Base-by-base conservation (phyloP, 2,888 invertebrate genomes). In the Drosophila formosana region DNA sequence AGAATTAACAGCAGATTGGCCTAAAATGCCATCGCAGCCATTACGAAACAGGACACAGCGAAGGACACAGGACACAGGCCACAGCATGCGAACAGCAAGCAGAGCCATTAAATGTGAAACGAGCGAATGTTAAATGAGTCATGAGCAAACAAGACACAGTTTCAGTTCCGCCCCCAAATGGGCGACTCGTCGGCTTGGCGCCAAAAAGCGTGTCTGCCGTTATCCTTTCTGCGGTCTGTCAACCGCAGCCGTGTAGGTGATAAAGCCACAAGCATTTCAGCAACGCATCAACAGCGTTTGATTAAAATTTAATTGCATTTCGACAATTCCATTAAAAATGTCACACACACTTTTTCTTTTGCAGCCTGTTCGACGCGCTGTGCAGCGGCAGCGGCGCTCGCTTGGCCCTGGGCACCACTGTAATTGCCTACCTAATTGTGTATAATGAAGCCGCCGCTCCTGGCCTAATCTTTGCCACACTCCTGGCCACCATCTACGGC, bases 371-470 rank as follows among this genome's bases (percentile, higher is more conserved):
- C 46, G 91, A 92, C 56, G 80, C 89, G 13, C 89, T 92, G 41
- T 90, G 91, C 61, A 88, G 88, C 70, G 93, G 92, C 61, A 91
- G 89, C 65, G 91, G 91, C 18, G 92, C 92, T 32, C 92, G 93
- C 43, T 82, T 92, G 87, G 91, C 91, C 23, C 79, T 93, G 51
- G 93, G 93, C 51, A 88, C 92, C 34, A 84, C 92, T 37, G 89
- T 93, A 23, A 78, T 93, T 57, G 87, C 90, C 64, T 91, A 90
- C 73, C 74, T 93, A 37, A 88, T 92, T 49, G 89, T 91, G 50
- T 92, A 91, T 70, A 92, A 93, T 89, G 93, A 93, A 72, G 87
- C 91, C 0, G 90, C 91, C 23, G 91, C 91, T 0, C 88, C 91
- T 5, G 91, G 90, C 25, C 79, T 91, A 34, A 72, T 92, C 11